These are phyloP conservation scores for Campylorhamphus procurvoides DNA, from an alignment of 2,113 vertebrate genomes.

Conservation along the genomic window DNA sequence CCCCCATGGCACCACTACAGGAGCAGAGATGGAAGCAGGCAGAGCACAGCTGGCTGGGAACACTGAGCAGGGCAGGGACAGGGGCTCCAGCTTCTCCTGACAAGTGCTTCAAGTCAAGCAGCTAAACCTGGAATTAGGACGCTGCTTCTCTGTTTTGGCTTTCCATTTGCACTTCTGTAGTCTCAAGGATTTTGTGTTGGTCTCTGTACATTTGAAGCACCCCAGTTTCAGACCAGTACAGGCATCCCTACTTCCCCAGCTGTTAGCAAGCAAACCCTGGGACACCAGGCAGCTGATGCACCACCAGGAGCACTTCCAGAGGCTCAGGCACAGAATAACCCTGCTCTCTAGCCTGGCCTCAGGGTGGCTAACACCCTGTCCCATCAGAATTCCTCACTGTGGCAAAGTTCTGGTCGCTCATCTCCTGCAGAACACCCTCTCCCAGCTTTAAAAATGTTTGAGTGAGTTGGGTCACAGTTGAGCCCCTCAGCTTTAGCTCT, in stretches of 20 bases:
- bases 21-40: neutral
- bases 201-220: neutral
- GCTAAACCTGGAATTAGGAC: neutral
- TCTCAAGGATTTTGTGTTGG: neutral
- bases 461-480: neutral
- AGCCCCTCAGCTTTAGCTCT: neutral
- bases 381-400: neutral
- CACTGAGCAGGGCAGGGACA: neutral
- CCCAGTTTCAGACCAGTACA: neutral
- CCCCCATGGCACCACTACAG: neutral
- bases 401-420: neutral
- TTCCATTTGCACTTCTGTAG: neutral
- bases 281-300: neutral
- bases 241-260: neutral
- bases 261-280: neutral
- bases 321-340: accelerated
- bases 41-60: neutral
- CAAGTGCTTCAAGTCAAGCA: neutral
- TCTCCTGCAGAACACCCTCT: neutral
- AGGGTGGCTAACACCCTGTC: neutral
- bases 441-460: neutral
- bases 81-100: neutral
- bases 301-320: neutral
- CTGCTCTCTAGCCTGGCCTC: neutral
- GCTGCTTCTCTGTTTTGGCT: neutral